These are phyloP conservation scores for Edolisoma coerulescens DNA, from an alignment of 2,113 vertebrate species.

Conservation along the genomic window DNA sequence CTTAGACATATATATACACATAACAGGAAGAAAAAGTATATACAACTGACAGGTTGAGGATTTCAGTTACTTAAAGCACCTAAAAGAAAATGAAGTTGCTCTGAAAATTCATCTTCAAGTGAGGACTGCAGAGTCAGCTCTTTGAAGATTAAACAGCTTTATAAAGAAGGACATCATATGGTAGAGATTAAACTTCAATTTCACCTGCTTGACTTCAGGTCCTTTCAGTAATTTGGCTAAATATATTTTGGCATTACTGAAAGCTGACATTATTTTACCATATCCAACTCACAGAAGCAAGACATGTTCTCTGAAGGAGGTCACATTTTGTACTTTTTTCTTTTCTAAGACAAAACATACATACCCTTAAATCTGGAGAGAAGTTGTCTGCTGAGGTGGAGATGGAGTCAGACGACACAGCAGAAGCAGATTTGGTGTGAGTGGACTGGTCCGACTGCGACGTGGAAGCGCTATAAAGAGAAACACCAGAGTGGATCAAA, in stretches of 20 bases:
- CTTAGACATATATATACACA: neutral
- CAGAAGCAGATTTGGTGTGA: slow-evolving; percentile 79
- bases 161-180: neutral
- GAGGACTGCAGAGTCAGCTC: neutral
- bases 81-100: neutral
- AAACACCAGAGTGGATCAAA: neutral
- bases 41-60: neutral
- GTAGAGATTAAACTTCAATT: neutral
- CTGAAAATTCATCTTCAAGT: neutral
- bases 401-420: slow-evolving; percentile 81
- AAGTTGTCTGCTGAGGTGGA: slow-evolving; percentile 83
- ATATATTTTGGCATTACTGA: neutral
- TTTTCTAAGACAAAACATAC: slow-evolving; percentile 55
- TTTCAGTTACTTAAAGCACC: neutral
- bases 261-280: neutral
- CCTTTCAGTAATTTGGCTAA: neutral
- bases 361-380: slow-evolving; percentile 86
- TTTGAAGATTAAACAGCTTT: slow-evolving; percentile 18
- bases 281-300: neutral
- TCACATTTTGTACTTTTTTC: neutral
- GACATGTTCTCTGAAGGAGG: neutral
- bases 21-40: neutral
- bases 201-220: neutral
- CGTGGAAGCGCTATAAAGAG: slow-evolving; percentile 79
- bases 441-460: slow-evolving; percentile 88